Conservation (phyloP, 35 echinoderm and acorn worm species). For the Ptychodera flava region DNA sequence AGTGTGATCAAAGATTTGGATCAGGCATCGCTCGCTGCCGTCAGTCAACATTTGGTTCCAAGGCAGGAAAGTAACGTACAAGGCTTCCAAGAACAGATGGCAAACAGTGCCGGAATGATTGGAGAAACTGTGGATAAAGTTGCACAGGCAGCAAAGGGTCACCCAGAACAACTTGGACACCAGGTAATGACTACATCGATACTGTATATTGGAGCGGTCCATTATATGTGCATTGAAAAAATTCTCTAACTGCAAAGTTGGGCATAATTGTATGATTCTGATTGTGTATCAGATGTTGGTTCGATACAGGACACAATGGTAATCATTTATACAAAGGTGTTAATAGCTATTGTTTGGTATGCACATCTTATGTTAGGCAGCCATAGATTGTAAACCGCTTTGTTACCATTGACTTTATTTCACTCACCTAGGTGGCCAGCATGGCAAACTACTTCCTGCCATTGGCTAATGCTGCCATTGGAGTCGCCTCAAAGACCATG, state of each 20-base stretch:
- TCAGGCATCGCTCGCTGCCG: constrained; percentile 74
- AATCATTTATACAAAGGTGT: no score
- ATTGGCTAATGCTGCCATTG: constrained; percentile 76
- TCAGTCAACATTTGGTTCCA: constrained; percentile 74
- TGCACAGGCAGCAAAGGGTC: constrained; percentile 76
- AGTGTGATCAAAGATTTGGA: constrained; percentile 70
- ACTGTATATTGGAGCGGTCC: neutral
- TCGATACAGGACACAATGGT: no score
- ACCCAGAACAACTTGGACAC: constrained; percentile 92
- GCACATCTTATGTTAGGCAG: no score
- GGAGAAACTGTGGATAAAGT: constrained; percentile 72
- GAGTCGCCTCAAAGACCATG: constrained; percentile 80
- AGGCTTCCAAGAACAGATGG: constrained; percentile 73
- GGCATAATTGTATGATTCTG: no score
- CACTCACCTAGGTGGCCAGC: constrained; percentile 32
- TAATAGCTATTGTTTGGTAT: no score
- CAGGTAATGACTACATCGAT: constrained; percentile 42
- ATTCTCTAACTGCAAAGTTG: no score
- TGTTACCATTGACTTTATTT: no score
- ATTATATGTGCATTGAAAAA: no score
- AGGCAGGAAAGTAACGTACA: constrained; percentile 70
- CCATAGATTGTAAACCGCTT: no score
- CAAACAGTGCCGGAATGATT: constrained; percentile 71
- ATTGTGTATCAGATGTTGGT: no score
- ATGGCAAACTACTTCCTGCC: constrained; percentile 97